Percentiles rank a stretch among this genome's conserved stretches.
Evolutionary conservation across 2,113 vertebrate species (phyloP).

Genomic region (Arothron firmamentum): DNA sequence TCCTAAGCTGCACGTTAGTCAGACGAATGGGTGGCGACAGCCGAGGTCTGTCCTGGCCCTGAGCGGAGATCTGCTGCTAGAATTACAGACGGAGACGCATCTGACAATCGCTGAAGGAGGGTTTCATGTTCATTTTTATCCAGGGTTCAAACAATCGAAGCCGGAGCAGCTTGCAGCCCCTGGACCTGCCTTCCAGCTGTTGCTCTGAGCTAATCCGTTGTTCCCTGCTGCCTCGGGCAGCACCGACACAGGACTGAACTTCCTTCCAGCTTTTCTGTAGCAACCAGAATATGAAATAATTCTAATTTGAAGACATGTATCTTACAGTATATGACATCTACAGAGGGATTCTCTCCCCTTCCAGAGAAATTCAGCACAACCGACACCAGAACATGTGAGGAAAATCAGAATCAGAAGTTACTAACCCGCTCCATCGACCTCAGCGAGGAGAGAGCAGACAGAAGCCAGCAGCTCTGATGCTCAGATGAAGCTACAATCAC

Average conservation of each 20-base stretch:
- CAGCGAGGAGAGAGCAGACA: background rate
- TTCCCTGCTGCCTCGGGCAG: slow-evolving; percentile 20
- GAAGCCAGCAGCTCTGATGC: slow-evolving; percentile 9
- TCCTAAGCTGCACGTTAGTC: too few species aligned
- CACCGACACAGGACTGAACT: slow-evolving; percentile 50
- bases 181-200: background rate
- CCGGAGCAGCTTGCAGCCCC: background rate
- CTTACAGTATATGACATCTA: background rate
- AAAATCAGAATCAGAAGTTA: slow-evolving; percentile 21
- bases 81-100: too few species aligned
- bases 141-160: background rate
- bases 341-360: background rate
- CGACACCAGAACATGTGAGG: background rate
- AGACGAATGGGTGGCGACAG: too few species aligned
- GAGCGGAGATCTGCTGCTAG: too few species aligned
- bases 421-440: slow-evolving; percentile 62
- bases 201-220: slow-evolving; percentile 41
- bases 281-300: slow-evolving; percentile 3
- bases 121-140: too few species aligned
- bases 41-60: too few species aligned
- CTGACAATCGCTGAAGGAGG: too few species aligned
- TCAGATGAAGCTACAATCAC: slow-evolving; percentile 14
- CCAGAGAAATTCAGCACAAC: background rate
- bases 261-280: slow-evolving; percentile 31
- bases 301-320: slow-evolving; percentile 3